phyloP scores from a whole-genome alignment of 2,888 invertebrate genomes.

The Entomobrya multifasciata region DNA sequence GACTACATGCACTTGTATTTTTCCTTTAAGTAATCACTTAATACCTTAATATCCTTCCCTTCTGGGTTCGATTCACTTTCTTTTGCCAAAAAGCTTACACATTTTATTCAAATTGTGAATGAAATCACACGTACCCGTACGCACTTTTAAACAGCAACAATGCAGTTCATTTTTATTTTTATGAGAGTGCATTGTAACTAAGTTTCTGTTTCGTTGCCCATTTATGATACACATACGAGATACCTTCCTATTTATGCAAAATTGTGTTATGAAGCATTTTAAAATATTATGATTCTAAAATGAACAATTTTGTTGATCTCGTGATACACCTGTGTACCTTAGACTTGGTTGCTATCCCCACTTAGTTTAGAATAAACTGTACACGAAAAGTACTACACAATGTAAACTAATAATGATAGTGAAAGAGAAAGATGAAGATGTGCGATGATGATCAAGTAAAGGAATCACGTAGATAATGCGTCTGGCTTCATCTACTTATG shows the following conservation, averaged over 20 bases:
- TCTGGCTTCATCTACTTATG: constrained; percentile 62
- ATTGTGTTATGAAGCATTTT: too few species aligned
- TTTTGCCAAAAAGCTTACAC: constrained; percentile 52
- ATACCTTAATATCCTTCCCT: not conserved
- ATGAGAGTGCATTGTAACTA: not conserved
- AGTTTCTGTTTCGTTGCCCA: not conserved
- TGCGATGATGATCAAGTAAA: constrained; percentile 30
- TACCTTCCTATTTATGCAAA: too few species aligned
- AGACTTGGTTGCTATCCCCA: too few species aligned
- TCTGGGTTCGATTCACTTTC: constrained; percentile 60
- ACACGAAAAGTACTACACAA: too few species aligned
- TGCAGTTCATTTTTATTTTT: constrained; percentile 19
- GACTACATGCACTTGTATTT: too few species aligned
- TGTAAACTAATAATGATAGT: not conserved
- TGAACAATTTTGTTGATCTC: too few species aligned
- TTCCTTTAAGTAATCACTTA: too few species aligned
- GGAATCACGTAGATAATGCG: constrained; percentile 62
- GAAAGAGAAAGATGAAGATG: constrained; percentile 46
- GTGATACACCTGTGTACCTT: too few species aligned
- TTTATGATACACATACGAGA: not conserved
- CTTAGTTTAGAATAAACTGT: too few species aligned
- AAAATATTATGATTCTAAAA: too few species aligned
- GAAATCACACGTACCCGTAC: constrained; percentile 52
- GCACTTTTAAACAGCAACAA: constrained; percentile 20
- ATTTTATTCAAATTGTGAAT: constrained; percentile 36